Evolutionary conservation across 2,113 vertebrate genomes (phyloP).

Genomic region (Conger conger): DNA sequence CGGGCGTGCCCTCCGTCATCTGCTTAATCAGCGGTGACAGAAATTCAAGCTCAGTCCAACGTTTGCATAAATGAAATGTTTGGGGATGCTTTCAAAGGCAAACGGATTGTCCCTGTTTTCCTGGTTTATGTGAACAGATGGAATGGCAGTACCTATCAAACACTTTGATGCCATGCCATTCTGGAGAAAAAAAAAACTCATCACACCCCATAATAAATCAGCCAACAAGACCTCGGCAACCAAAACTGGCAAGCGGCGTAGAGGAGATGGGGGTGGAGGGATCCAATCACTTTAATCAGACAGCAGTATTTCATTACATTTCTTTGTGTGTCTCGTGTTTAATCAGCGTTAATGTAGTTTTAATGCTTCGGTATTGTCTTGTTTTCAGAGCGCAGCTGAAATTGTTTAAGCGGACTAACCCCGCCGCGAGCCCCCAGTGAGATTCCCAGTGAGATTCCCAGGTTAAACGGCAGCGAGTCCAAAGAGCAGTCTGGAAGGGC

Average conservation of each 20-base stretch:
- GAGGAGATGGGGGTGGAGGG: background rate
- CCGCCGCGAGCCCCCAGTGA: background rate
- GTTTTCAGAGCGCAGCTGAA: conserved; percentile 13
- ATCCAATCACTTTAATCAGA: background rate
- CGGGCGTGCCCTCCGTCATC: background rate
- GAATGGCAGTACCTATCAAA: conserved; percentile 24
- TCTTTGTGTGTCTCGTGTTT: conserved; percentile 16
- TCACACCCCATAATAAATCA: conserved; percentile 8
- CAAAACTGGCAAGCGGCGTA: too few relatives aligned
- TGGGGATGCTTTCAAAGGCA: background rate
- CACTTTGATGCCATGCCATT: conserved; percentile 21
- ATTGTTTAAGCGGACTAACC: conserved; percentile 23
- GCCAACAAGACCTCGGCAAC: background rate
- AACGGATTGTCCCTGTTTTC: conserved; percentile 1
- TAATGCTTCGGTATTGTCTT: background rate
- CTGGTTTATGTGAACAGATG: conserved; percentile 34
- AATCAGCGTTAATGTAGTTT: conserved; percentile 1
- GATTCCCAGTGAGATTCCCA: background rate
- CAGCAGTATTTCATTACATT: background rate
- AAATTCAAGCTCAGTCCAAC: conserved; percentile 16
- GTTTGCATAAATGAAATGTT: background rate
- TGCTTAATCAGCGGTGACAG: conserved; percentile 33
- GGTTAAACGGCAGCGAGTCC: conserved; percentile 42
- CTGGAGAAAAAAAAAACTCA: background rate
- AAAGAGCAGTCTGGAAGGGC: conserved; percentile 59